Evolutionary conservation across 2,888 invertebrate species (phyloP), one percentile per base, ranked within the genome.

Genomic region (Agrypnus murinus): DNA sequence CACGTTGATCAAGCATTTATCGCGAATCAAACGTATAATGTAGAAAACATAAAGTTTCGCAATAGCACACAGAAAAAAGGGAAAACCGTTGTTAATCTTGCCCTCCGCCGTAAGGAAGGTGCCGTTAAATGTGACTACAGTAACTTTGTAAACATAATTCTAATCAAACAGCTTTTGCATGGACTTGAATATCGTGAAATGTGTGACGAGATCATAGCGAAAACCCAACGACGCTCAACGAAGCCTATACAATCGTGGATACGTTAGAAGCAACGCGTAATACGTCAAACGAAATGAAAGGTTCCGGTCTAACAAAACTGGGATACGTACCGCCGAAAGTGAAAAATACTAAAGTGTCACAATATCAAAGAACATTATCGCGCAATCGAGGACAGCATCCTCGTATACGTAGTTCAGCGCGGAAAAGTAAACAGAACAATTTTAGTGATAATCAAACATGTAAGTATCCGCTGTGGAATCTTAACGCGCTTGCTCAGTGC

Each of bases 151-250:
- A 60, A 72, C 34, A 2, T 63, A 10, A 69, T 64, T 63, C 58
- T 69, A 5, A 57, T 69, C 9, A 57, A 69, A 46, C 69, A 69
- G 36, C 12, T 69, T 8, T 57, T 70, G 7, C 38, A 2, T 38
- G 69, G 65, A 3, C 43, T 65, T 0, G 58, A 64, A 70, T 59
- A 43, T 19, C 31, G 69, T 1, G 60, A 70, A 14, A 70, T 65
- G 31, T 65, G 69, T 34, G 69, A 70, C 25, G 69, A 59, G 38
- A 53, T 70, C 15, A 65, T 70, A 12, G 46, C 50, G 7, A 70
- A 59, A 55, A 36, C 58, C 69, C 65, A 9, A 31, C 46, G 0
- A 70, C 50, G 1, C 65, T 65, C 53, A 58, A 31, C 3, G 59
- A 17, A 2, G 65, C 69, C 2, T 70, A 70, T 50, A 43, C 58